phyloP scores from a whole-genome alignment of 1,140 invertebrate genomes.

The Macrosteles quadrilineatus region DNA sequence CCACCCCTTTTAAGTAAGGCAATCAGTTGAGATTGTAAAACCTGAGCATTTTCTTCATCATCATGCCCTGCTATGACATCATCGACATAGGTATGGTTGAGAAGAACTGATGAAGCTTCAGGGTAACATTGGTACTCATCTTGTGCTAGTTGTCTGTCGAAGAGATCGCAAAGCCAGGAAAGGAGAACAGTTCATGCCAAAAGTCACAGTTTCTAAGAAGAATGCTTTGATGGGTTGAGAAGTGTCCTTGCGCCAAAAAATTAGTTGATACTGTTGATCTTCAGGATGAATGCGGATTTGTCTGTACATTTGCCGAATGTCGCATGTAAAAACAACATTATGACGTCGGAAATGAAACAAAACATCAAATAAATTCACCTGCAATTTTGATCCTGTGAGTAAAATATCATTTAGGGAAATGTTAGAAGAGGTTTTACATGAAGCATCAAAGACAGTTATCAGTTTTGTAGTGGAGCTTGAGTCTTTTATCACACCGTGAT shows the following conservation, averaged over 20 bases:
- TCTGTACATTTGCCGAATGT: no score
- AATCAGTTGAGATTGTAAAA: background rate
- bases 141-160: background rate
- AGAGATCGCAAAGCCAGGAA: background rate
- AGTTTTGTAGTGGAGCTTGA: conserved; percentile 30
- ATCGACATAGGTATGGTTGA: background rate
- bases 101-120: background rate
- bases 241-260: background rate
- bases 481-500: conserved; percentile 33
- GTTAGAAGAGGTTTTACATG: conserved; percentile 12
- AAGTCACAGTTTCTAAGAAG: background rate
- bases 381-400: conserved; percentile 36
- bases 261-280: background rate
- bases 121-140: background rate
- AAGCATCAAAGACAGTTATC: conserved; percentile 36
- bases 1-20: background rate
- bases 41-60: background rate
- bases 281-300: no score
- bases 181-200: background rate
- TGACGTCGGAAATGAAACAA: conserved; percentile 23
- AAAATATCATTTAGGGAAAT: conserved; percentile 36
- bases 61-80: background rate
- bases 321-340: background rate
- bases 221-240: background rate
- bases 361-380: conserved; percentile 40